These are phyloP conservation scores for Pseudomyrmex concolor DNA, from an alignment of 1,140 invertebrate genomes.

Conservation along the genomic window DNA sequence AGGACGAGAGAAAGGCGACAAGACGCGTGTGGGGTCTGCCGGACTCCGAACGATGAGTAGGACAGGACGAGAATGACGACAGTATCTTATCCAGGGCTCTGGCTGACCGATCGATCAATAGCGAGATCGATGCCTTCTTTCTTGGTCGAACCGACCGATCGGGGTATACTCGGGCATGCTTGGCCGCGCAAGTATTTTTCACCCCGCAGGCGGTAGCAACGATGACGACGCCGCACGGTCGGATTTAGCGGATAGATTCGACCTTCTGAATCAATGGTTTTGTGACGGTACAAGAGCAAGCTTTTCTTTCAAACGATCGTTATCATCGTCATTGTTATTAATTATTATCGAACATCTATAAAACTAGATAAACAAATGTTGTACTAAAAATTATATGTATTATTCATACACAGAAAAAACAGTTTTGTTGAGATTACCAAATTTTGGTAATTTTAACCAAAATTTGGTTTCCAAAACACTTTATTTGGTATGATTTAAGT, in stretches of 20 bases:
- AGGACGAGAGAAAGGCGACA: conserved; percentile 67
- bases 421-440: no score
- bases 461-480: no score
- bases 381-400: no score
- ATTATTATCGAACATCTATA: no score
- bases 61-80: conserved; percentile 74
- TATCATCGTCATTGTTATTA: not conserved
- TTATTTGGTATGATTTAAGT: no score
- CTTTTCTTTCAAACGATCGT: not conserved
- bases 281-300: not conserved
- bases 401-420: no score
- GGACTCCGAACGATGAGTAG: conserved; percentile 66
- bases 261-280: conserved; percentile 28
- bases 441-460: no score
- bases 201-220: conserved; percentile 66
- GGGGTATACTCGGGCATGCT: conserved; percentile 66
- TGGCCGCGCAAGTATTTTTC: conserved; percentile 75
- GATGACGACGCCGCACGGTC: not conserved
- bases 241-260: conserved; percentile 34
- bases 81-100: conserved; percentile 75
- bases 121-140: conserved; percentile 73
- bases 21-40: conserved; percentile 79
- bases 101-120: conserved; percentile 78
- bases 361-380: no score
- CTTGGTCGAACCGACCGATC: conserved; percentile 58